Base-by-base conservation (phyloP, 2,797 vertebrate species). In the Apogon hyalosoma region DNA sequence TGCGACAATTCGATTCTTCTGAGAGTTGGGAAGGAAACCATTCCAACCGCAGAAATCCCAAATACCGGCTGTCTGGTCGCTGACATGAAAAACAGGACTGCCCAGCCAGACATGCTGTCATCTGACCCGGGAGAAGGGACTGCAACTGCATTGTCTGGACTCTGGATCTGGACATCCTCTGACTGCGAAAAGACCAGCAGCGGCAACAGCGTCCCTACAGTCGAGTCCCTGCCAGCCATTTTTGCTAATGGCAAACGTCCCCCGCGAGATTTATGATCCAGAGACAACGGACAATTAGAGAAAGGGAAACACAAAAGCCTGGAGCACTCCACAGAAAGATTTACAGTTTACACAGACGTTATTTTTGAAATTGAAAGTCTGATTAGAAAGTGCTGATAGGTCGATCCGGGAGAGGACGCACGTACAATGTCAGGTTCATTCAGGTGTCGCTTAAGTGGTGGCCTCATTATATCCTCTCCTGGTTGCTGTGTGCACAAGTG, bases 311-410 rank as follows among this genome's bases (percentile, higher is more conserved):
- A 88, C 82, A 87, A 83, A 83, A 83, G 75, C 80, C 85, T 12
- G 55, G 58, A 77, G 65, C 66, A 63, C 74, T 71, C 60, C 8
- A 14, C 10, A 60, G 80, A 79, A 73, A 88, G 90, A 92, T 93
- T 93, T 93, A 92, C 71, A 62, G 63, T 79, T 66, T 77, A 69
- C 62, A 73, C 69, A 87, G 77, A 70, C 76, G 78, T 79, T 86
- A 84, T 91, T 89, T 91, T 90, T 86, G 56, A 87, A 92, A 91
- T 87, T 87, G 89, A 90, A 88, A 88, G 81, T 88, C 82, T 92
- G 79, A 93, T 89, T 86, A 80, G 77, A 88, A 87, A 86, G 66
- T 85, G 87, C 83, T 87, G 85, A 89, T 84, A 57, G 64, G 57
- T 60, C 69, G 82, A 79, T 76, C 62, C 58, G 62, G 75, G 24